These are phyloP conservation scores for Cheilosia grossa DNA, from an alignment of 2,888 invertebrate species.

Conservation along the genomic window DNA sequence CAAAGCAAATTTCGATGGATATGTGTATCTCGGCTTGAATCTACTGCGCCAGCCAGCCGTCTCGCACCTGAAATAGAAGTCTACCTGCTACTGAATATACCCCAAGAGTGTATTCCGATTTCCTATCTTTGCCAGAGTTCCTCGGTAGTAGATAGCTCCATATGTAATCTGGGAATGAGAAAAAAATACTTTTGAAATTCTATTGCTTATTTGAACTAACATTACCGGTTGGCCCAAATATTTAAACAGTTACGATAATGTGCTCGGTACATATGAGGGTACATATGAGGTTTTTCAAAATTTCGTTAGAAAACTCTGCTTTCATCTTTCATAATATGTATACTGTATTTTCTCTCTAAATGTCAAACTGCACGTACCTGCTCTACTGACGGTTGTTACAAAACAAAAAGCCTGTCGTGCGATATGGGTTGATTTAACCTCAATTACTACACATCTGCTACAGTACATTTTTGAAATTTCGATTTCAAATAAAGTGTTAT, in stretches of 20 bases:
- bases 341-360: background rate
- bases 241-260: constrained; percentile 32
- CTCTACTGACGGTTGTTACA: constrained; percentile 6
- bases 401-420: constrained; percentile 22
- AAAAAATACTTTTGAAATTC: constrained; percentile 17
- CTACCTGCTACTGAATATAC: constrained; percentile 55
- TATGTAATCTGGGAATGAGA: constrained; percentile 13
- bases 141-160: constrained; percentile 1
- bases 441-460: constrained; percentile 27
- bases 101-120: background rate
- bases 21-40: constrained; percentile 23
- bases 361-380: constrained; percentile 4
- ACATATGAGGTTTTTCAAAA: background rate
- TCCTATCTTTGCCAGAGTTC: constrained; percentile 19
- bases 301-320: constrained; percentile 4
- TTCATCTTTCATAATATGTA: constrained; percentile 1
- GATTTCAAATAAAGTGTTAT: constrained; percentile 24
- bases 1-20: constrained; percentile 57
- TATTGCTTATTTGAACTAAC: constrained; percentile 21
- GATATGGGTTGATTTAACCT: constrained; percentile 48
- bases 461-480: constrained; percentile 8
- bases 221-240: constrained; percentile 51
- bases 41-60: constrained; percentile 17
- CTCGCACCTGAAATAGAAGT: constrained; percentile 59
- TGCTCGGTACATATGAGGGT: constrained; percentile 3